Evolutionary conservation across 2,888 invertebrate species (phyloP).

Genomic region (Drosophila cracens): DNA sequence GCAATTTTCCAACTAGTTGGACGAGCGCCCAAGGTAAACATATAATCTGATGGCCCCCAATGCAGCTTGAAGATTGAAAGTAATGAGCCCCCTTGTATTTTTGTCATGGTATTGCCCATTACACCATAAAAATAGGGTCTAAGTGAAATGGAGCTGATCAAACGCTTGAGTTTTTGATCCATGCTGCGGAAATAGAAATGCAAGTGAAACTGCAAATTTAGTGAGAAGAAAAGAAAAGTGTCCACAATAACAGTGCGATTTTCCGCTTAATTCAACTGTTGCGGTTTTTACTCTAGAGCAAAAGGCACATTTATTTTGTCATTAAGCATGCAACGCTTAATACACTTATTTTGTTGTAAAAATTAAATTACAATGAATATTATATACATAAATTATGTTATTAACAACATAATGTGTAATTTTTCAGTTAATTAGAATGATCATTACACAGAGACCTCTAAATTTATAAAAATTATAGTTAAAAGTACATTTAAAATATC

Average conservation of each 20-base stretch:
- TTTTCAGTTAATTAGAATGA: background rate
- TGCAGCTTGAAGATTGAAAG: conserved; percentile 60
- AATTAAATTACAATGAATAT: background rate
- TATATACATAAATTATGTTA: background rate
- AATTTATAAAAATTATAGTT: background rate
- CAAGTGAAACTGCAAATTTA: conserved; percentile 37
- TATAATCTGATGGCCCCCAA: conserved; percentile 15
- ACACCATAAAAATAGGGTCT: conserved; percentile 40
- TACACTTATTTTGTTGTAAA: background rate
- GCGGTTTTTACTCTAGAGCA: conserved; percentile 9
- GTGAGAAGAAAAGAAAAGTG: conserved; percentile 35
- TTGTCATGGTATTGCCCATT: conserved; percentile 33
- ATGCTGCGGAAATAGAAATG: conserved; percentile 36
- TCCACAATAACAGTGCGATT: conserved; percentile 28
- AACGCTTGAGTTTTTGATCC: conserved; percentile 29
- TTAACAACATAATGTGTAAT: background rate
- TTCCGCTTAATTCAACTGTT: conserved; percentile 26
- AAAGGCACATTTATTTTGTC: background rate
- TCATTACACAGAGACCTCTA: background rate
- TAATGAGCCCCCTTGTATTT: conserved; percentile 40
- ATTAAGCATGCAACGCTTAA: background rate
- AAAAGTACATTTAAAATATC: background rate
- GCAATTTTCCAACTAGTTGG: conserved; percentile 25
- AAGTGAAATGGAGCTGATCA: conserved; percentile 33
- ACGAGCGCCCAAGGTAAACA: conserved; percentile 17